Evolutionary conservation across 1,140 invertebrate genomes (phyloP), one percentile per base, ranked within the genome.

Genomic region (Atta colombica): DNA sequence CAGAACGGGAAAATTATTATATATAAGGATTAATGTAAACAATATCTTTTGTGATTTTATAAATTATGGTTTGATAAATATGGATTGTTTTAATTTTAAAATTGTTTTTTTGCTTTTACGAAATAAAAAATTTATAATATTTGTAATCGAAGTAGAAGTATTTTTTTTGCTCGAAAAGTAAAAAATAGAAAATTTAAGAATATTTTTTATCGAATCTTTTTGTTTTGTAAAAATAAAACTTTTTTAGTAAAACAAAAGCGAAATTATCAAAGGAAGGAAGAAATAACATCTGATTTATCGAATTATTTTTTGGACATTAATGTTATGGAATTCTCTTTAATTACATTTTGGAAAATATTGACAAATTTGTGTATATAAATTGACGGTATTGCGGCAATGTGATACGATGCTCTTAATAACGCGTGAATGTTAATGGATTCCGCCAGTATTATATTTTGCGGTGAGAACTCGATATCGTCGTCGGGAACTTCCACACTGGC

Each of bases 391-490:
- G 65, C 16, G 21, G 49, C 49, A 53, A 55, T 69, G 25, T 39
- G 63, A 80, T 53, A 14, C 49, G 77, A 55, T 81, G 68, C 80
- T 82, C 80, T 82, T 82, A 60, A 82, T 72, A 82, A 82, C 80
- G 80, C 68, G 68, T 60, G 80, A 74, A 82, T 82, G 80, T 74
- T 74, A 82, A 72, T 74, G 68, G 60, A 84, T 74, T 61, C 28
- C 69, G 4, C 58, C 6, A 25, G 58, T 84, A 74, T 84, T 77
- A 84, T 77, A 84, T 77, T 77, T 61, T 60, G 74, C 84, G 55
- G 55, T 45, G 55, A 51, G 71, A 84, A 84, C 28, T 75, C 69
- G 55, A 84, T 75, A 84, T 84, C 80, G 55, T 74, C 25, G 80
- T 65, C 39, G 69, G 35, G 55, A 39, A 74, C 80, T 84, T 84